Conservation (phyloP, 2,113 vertebrate genomes). For the Dromas ardeola region DNA sequence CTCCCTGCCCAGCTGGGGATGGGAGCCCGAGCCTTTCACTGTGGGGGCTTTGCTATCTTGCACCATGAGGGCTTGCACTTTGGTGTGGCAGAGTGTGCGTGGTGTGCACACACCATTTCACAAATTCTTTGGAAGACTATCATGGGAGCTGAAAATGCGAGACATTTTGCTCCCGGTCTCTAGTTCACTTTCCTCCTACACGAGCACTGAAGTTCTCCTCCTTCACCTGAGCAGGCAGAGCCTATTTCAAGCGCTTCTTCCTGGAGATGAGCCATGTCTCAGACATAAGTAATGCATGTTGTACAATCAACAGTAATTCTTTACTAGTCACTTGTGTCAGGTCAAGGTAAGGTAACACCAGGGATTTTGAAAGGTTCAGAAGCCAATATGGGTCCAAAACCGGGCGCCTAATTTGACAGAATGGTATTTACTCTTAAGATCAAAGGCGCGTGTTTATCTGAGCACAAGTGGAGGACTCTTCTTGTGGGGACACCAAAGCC, state of each 20-base stretch:
- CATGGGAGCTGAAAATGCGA: neutral
- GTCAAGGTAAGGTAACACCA: too few relatives aligned
- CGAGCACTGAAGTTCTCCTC: neutral
- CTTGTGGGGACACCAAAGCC: neutral
- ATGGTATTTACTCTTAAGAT: neutral
- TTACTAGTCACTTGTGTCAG: neutral
- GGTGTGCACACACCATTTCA: neutral
- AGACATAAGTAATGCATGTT: accelerated
- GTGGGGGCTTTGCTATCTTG: neutral
- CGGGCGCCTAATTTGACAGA: neutral
- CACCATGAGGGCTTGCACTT: neutral
- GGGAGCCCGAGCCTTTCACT: neutral
- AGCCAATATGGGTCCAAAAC: neutral
- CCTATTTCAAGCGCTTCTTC: neutral
- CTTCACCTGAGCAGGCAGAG: neutral
- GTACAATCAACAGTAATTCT: neutral
- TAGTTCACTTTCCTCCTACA: neutral
- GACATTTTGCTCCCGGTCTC: neutral
- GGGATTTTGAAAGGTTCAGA: neutral
- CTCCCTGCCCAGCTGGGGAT: neutral
- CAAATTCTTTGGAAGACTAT: neutral
- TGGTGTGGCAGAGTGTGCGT: neutral
- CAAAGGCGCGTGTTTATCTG: neutral
- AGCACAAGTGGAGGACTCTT: neutral
- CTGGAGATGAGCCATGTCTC: neutral